Base-by-base conservation (phyloP, 2,888 invertebrate genomes). In the Sesia apiformis region DNA sequence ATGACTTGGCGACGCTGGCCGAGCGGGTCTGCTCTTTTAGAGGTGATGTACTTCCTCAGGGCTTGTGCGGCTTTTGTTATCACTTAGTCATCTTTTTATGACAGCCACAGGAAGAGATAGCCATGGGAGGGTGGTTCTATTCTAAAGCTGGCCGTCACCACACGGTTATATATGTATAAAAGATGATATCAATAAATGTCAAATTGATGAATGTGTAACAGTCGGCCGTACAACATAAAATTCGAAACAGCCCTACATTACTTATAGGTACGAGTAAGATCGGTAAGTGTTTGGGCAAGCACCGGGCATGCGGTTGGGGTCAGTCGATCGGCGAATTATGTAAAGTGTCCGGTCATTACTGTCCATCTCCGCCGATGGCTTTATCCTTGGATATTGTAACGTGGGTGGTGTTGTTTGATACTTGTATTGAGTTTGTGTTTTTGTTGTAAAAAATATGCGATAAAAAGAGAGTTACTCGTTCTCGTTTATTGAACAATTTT, bases 281-380 rank as follows among this genome's bases (percentile, higher is more conserved):
- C 4, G n/a, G 23, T 46, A 8, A 8, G 56, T 58, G 58, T 53
- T 56, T 55, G 56, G n/a, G 43, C 49, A 56, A 55, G 46, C 53
- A 49, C 52, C 50, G 50, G 56, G 52, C 54, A 63, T 62, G 63
- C 63, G 59, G 52, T 57, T 55, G 71, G 81, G 84, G 81, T 79
- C 82, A 79, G 70, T 60, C 73, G 78, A 86, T 87, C 70, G 78
- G 65, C 76, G 70, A 81, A 88, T 88, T 88, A 88, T 86, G 86
- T 82, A 87, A 88, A 88, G 81, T 80, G 80, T 73, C 71, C 78
- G 71, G 84, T 85, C 87, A 87, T 87, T 86, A 83, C 74, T 72
- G 70, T 64, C 73, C 78, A 65, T 65, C 70, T 70, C 67, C 70
- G 74, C 72, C 75, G 78, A 80, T 74, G 72, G 67, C 68, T 79